These are phyloP conservation scores for Meloidogyne floridensis DNA, from an alignment of 1,140 invertebrate genomes.

Conservation along the genomic window DNA sequence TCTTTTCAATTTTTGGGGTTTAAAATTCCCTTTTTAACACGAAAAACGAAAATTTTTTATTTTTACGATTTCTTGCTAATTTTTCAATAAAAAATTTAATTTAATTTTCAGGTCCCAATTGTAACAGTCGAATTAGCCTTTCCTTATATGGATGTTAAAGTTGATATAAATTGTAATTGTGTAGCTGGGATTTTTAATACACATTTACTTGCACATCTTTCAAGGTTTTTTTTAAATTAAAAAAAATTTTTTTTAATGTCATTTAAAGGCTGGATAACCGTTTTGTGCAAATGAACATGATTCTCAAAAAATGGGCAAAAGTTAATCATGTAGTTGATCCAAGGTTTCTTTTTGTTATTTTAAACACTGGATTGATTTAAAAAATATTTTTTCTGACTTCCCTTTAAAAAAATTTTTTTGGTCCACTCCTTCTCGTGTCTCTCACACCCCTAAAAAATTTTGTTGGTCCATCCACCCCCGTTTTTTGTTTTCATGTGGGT, in stretches of 20 bases:
- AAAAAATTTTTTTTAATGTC: not conserved
- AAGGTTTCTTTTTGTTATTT: not conserved
- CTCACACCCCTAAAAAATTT: too few relatives aligned
- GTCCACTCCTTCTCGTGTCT: too few relatives aligned
- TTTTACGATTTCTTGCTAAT: too few relatives aligned
- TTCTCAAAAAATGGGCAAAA: slow-evolving; percentile 42
- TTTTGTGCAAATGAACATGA: slow-evolving; percentile 30
- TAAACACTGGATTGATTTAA: too few relatives aligned
- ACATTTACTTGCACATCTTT: slow-evolving; percentile 40
- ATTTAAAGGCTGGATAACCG: slow-evolving; percentile 41
- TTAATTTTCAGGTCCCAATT: slow-evolving; percentile 38
- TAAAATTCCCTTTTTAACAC: too few relatives aligned
- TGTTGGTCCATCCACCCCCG: too few relatives aligned
- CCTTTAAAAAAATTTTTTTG: not conserved
- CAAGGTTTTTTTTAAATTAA: slow-evolving; percentile 24
- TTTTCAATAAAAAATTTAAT: not conserved
- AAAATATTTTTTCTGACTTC: too few relatives aligned
- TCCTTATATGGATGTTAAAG: slow-evolving; percentile 40
- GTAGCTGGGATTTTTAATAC: slow-evolving; percentile 53
- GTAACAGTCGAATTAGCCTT: slow-evolving; percentile 34
- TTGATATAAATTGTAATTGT: slow-evolving; percentile 54
- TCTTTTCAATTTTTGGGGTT: too few relatives aligned
- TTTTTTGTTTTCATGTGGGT: too few relatives aligned
- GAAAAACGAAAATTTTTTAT: too few relatives aligned
- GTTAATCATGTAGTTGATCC: slow-evolving; percentile 21